Evolutionary conservation across 1,140 invertebrate species (phyloP).

Genomic region (Sweltsa coloradensis): DNA sequence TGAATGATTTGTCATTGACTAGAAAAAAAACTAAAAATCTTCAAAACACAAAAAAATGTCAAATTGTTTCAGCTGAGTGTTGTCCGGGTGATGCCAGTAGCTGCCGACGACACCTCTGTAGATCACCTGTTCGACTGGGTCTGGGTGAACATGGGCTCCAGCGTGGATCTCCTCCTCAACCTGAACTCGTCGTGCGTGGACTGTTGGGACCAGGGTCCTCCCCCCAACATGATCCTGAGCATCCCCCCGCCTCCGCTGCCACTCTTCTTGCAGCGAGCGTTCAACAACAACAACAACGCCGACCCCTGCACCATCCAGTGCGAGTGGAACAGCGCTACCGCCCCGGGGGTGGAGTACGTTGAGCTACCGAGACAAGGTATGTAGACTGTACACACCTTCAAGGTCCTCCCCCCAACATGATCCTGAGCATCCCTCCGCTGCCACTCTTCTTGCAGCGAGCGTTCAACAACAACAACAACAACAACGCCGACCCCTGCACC

Average conservation of each 20-base stretch:
- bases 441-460: slow-evolving; percentile 22
- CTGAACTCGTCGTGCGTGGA: slow-evolving; percentile 10
- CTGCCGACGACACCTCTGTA: too few species aligned
- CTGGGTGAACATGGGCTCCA: slow-evolving; percentile 1
- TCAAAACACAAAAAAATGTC: too few species aligned
- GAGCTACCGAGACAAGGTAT: slow-evolving; percentile 21
- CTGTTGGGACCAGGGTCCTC: slow-evolving; percentile 19
- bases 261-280: slow-evolving; percentile 20
- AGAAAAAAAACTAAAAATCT: too few species aligned
- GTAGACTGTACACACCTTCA: too few species aligned
- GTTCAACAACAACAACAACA: too few species aligned
- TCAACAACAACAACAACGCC: neutral
- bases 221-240: slow-evolving; percentile 23
- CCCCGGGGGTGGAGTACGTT: slow-evolving; percentile 21
- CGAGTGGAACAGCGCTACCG: slow-evolving; percentile 23
- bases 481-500: slow-evolving; percentile 13
- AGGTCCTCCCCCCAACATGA: slow-evolving; percentile 24
- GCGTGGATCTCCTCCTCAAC: slow-evolving; percentile 5
- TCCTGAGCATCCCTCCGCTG: slow-evolving; percentile 23
- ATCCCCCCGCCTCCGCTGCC: slow-evolving; percentile 26
- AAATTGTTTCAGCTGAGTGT: too few species aligned
- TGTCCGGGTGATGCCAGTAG: too few species aligned
- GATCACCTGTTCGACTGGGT: too few species aligned
- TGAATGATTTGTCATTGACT: too few species aligned
- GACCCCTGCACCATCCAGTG: slow-evolving; percentile 20